These are phyloP conservation scores for Oscarella lobularis DNA, from an alignment of 37 sponge, comb jelly and placozoan species.

Conservation along the genomic window DNA sequence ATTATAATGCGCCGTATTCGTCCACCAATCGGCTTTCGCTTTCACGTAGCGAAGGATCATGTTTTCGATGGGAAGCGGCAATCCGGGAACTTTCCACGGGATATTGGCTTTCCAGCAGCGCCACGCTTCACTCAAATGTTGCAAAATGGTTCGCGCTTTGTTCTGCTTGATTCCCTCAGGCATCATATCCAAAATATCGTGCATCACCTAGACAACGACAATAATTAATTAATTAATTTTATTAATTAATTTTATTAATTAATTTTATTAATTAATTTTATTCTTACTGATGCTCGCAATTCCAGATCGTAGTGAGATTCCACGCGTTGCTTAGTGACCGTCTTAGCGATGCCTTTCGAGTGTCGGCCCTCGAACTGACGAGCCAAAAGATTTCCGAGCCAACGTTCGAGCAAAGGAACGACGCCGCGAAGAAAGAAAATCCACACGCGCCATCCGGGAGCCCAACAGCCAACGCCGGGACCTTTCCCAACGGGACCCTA, in stretches of 20 bases:
- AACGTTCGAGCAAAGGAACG: conserved; percentile 94
- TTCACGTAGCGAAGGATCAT: conserved; percentile 99
- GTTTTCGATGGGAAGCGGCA: conserved; percentile 96
- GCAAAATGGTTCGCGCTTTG: conserved; percentile 92
- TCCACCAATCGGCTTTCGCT: conserved; percentile 99
- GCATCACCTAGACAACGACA: conserved; percentile 55
- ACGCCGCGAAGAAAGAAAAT: conserved; percentile 95
- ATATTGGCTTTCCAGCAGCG: conserved; percentile 99
- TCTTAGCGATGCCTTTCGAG: conserved; percentile 97
- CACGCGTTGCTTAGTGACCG: conserved; percentile 97
- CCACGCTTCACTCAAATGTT: conserved; percentile 99
- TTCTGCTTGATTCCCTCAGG: conserved; percentile 99
- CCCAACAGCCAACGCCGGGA: conserved; percentile 97
- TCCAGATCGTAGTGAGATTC: conserved; percentile 99
- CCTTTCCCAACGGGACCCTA: conserved; percentile 99
- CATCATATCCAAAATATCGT: conserved; percentile 99
- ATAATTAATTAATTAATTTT: neutral
- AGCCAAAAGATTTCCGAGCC: conserved; percentile 97
- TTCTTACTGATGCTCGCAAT: conserved; percentile 80
- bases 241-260: neutral
- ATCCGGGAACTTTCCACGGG: conserved; percentile 98
- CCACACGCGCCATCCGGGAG: conserved; percentile 97
- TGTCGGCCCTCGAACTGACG: conserved; percentile 98
- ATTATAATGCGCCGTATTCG: conserved; percentile 99
- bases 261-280: too few species aligned